Percentiles rank a stretch among this genome's conserved stretches.
These are phyloP conservation scores for Solea solea DNA, from an alignment of 2,113 vertebrate species.

Conservation along the genomic window DNA sequence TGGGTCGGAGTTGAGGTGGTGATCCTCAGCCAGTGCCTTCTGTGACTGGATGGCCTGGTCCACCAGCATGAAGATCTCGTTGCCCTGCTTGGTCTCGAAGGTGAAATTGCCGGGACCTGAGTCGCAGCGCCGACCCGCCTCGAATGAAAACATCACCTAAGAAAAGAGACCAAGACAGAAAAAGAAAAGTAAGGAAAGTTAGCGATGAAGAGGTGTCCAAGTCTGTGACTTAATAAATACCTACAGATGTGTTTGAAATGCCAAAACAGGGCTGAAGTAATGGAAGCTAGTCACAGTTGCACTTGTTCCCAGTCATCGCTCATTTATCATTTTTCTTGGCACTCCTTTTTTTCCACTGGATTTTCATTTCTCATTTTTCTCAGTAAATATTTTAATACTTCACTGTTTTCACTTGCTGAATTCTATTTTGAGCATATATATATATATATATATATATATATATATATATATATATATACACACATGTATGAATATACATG, in stretches of 20 bases:
- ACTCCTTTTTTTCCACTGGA: conserved; percentile 29
- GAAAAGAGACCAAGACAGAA: conserved; percentile 2
- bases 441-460: no score
- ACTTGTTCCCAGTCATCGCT: conserved; percentile 15
- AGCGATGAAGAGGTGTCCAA: not conserved
- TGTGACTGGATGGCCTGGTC: conserved; percentile 91
- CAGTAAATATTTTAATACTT: not conserved
- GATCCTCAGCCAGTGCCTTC: conserved; percentile 86
- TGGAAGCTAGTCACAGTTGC: conserved; percentile 18
- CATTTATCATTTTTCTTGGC: conserved; percentile 32
- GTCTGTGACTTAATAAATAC: conserved; percentile 6
- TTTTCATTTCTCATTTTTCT: conserved; percentile 17
- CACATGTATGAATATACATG: no score
- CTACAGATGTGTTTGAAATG: conserved; percentile 5
- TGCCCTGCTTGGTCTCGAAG: conserved; percentile 96
- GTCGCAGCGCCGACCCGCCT: conserved; percentile 93
- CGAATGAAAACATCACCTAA: conserved; percentile 98
- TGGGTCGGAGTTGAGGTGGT: conserved; percentile 78
- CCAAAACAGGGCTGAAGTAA: conserved; percentile 11
- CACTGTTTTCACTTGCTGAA: not conserved
- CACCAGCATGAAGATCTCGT: conserved; percentile 93
- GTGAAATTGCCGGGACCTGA: conserved; percentile 97
- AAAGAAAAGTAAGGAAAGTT: not conserved
- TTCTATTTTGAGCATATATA: not conserved
- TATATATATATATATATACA: no score